A percentile compares a stretch with the other conserved stretches of the same genome.
Evolutionary conservation across 2,113 vertebrate species (phyloP).

Genomic region (Xenopus laevis): DNA sequence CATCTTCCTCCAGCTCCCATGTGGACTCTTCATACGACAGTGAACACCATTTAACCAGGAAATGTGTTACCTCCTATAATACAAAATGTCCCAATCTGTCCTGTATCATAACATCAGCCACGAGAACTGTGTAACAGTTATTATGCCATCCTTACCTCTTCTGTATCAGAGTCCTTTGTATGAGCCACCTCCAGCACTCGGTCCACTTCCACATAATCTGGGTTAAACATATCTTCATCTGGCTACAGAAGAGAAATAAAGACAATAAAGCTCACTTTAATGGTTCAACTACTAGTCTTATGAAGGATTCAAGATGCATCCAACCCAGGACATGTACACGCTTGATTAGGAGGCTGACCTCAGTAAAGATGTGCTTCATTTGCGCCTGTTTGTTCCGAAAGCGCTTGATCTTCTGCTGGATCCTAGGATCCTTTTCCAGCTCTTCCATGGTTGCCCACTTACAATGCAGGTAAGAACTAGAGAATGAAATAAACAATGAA

Average conservation of each 20-base stretch:
- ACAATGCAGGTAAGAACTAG: constrained; percentile 94
- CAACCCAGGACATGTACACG: neutral
- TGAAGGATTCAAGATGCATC: neutral
- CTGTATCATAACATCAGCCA: too few species aligned
- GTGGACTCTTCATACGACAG: constrained; percentile 96
- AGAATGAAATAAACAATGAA: neutral
- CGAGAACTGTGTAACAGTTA: too few species aligned
- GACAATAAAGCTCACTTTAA: neutral
- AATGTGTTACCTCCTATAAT: constrained; percentile 90
- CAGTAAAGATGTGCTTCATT: constrained; percentile 95
- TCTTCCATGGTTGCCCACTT: constrained; percentile 96
- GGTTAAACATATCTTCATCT: constrained; percentile 95
- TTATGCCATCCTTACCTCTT: constrained; percentile 72
- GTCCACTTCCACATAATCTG: constrained; percentile 91
- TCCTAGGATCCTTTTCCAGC: constrained; percentile 94
- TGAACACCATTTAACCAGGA: constrained; percentile 96
- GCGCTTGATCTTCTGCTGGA: constrained; percentile 97
- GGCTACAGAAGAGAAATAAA: constrained; percentile 64
- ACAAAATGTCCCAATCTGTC: too few species aligned
- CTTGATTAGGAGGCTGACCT: constrained; percentile 68
- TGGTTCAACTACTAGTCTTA: too few species aligned
- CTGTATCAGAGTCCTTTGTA: constrained; percentile 92
- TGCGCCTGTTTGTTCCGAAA: constrained; percentile 97
- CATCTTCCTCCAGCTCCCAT: constrained; percentile 95
- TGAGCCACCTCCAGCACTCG: constrained; percentile 92